These are phyloP conservation scores for Caenorhabditis tropicalis DNA, from an alignment of 1,140 invertebrate genomes.

Conservation along the genomic window DNA sequence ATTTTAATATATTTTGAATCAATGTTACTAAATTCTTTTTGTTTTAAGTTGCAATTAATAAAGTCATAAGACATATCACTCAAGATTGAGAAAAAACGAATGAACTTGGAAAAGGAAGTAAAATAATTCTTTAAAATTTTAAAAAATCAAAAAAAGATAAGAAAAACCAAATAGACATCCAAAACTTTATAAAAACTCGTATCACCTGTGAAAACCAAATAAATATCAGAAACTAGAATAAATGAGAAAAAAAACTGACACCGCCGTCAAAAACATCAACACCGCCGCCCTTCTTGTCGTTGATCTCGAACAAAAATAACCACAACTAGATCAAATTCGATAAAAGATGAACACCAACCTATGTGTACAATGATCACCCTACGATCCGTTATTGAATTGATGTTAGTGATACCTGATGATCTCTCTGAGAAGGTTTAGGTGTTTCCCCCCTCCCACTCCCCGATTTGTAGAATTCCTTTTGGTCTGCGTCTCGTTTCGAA, in stretches of 20 bases:
- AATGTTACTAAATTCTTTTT: no score
- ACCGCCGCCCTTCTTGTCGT: not conserved
- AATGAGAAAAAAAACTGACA: not conserved
- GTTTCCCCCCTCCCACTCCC: not conserved
- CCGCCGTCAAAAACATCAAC: not conserved
- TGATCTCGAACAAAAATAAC: not conserved
- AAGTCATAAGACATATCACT: no score
- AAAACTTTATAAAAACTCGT: no score
- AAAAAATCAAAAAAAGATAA: no score
- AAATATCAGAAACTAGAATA: not conserved
- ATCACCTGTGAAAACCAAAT: no score
- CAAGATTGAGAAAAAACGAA: no score
- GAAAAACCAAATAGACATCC: no score
- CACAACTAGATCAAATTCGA: not conserved
- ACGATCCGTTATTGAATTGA: not conserved
- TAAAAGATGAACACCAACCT: not conserved
- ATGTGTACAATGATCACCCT: not conserved
- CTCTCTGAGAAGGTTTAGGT: not conserved
- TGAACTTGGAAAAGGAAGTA: no score
- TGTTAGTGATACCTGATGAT: not conserved
- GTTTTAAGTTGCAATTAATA: no score
- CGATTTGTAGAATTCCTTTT: constrained; percentile 2
- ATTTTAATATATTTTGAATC: no score
- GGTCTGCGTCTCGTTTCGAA: constrained; percentile 15
- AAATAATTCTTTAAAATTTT: no score